A percentile compares a stretch with the other conserved stretches of the same genome.
Conservation (phyloP, 30 jellyfish, hydroid and myxozoan species). For the Aurelia sp. region DNA sequence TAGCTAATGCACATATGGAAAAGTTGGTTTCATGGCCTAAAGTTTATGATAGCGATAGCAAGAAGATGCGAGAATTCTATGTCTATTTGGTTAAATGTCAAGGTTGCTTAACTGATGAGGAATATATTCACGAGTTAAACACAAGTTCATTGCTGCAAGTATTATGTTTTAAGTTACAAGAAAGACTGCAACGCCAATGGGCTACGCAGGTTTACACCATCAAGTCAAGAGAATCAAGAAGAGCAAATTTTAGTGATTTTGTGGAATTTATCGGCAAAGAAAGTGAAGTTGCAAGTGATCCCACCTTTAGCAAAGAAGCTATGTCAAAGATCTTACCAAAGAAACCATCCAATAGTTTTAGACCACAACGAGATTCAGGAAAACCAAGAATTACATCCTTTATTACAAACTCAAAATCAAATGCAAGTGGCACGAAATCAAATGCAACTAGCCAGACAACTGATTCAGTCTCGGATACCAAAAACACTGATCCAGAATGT, state of each 20-base stretch:
- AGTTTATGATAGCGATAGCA: too few species aligned
- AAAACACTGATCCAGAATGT: constrained; percentile 35
- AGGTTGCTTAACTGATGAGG: constrained; percentile 55
- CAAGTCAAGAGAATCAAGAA: constrained; percentile 51
- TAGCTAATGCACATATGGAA: constrained; percentile 47
- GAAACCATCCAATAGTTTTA: constrained; percentile 28
- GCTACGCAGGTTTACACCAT: constrained; percentile 53
- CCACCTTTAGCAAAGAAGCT: constrained; percentile 56
- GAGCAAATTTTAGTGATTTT: constrained; percentile 41
- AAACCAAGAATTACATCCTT: constrained; percentile 26
- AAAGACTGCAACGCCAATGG: constrained; percentile 39
- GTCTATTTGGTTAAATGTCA: constrained; percentile 52
- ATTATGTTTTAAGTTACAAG: constrained; percentile 37
- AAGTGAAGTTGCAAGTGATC: constrained; percentile 48
- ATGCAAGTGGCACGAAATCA: constrained; percentile 3
- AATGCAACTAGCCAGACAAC: background rate
- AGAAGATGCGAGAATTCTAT: too few species aligned
- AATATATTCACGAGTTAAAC: constrained; percentile 33
- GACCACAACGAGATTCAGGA: constrained; percentile 35
- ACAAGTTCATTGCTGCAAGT: constrained; percentile 42
- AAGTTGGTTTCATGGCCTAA: too few species aligned
- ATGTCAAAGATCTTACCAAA: constrained; percentile 38
- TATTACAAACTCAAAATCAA: background rate
- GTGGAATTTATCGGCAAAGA: constrained; percentile 38
- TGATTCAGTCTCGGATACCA: constrained; percentile 29